phyloP scores from a whole-genome alignment of 2,797 vertebrate species.

The Zenarchopterus dispar region DNA sequence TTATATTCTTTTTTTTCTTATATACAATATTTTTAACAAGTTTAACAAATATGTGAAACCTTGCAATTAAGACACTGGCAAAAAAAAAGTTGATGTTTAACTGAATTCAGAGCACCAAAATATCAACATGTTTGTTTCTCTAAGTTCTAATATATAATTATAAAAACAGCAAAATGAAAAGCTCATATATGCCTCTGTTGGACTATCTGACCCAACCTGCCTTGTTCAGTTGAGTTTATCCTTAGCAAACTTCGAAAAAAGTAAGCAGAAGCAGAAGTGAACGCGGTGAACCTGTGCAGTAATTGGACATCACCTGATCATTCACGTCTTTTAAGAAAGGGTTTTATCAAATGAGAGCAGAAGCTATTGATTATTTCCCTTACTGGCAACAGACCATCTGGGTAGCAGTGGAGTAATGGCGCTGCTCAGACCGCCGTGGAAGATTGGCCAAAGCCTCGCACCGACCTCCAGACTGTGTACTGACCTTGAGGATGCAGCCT shows the following conservation, averaged over 20 bases:
- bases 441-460: slow-evolving; percentile 42
- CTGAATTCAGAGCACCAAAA: too few relatives aligned
- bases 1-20: too few relatives aligned
- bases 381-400: slow-evolving; percentile 34
- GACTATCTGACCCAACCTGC: too few relatives aligned
- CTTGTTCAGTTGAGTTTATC: too few relatives aligned
- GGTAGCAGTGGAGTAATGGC: slow-evolving; percentile 32
- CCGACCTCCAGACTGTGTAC: slow-evolving; percentile 46
- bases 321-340: slow-evolving; percentile 10
- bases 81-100: too few relatives aligned
- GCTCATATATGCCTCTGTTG: too few relatives aligned
- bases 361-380: slow-evolving; percentile 25
- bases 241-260: neutral
- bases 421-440: slow-evolving; percentile 44
- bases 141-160: too few relatives aligned
- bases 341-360: slow-evolving; percentile 20
- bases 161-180: too few relatives aligned
- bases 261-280: neutral
- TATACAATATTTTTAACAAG: too few relatives aligned
- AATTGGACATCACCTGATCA: neutral
- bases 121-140: too few relatives aligned
- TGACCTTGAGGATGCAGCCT: slow-evolving; percentile 60
- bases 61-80: too few relatives aligned
- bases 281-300: slow-evolving; percentile 1
- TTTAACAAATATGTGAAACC: too few relatives aligned